phyloP scores from a whole-genome alignment of 1,140 invertebrate genomes.

The Geopemphigus sp. region DNA sequence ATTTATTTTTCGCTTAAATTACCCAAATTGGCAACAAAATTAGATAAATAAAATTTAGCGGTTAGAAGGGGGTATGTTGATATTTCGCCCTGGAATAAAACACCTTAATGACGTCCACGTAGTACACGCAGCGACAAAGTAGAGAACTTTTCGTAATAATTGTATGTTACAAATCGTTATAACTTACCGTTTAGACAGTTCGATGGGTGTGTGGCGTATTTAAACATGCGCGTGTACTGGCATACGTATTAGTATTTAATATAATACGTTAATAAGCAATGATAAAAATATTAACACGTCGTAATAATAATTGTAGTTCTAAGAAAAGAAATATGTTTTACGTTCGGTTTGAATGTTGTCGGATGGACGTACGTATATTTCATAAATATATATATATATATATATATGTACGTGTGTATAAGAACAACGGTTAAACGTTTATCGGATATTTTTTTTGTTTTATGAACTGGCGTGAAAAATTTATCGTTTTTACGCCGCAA shows the following conservation, averaged over 20 bases:
- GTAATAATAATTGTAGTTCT: constrained; percentile 11
- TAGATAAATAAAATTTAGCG: no score
- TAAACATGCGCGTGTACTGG: not conserved
- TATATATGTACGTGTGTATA: not conserved
- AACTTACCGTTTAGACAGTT: not conserved
- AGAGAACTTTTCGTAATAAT: no score
- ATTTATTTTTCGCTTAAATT: no score
- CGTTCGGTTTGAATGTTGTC: constrained; percentile 5
- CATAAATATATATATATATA: no score
- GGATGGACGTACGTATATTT: not conserved
- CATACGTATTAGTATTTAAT: not conserved
- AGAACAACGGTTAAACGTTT: constrained; percentile 42
- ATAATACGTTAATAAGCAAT: not conserved
- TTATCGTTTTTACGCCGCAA: constrained; percentile 30
- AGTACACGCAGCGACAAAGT: no score
- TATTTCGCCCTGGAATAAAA: no score
- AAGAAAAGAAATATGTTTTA: constrained; percentile 8
- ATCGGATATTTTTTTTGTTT: constrained; percentile 37
- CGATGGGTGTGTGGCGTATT: not conserved
- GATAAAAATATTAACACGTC: constrained; percentile 33
- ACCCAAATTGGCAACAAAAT: no score
- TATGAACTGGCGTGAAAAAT: constrained; percentile 13
- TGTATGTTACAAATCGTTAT: not conserved
- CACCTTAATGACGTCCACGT: no score
- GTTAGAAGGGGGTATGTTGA: no score